Evolutionary conservation across 1,140 invertebrate species (phyloP), one percentile per base, ranked within the genome.

Genomic region (Ceratina calcarata): DNA sequence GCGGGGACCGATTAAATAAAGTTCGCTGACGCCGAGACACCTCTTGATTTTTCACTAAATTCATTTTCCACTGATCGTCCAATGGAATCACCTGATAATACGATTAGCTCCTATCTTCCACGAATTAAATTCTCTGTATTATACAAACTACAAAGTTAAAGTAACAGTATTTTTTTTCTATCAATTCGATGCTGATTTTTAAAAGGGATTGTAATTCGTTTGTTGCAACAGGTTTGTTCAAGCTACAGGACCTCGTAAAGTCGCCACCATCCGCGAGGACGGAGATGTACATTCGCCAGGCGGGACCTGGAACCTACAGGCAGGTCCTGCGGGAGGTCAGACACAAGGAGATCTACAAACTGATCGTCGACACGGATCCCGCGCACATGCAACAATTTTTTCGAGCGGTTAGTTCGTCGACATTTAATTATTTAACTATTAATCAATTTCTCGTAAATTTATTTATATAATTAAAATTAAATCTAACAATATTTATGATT

Each of bases 271-370:
- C 95, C 18, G 83, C 94, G 53, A 94, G 95, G 76, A 95, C 95
- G 1, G 97, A 98, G 92, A 96, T 98, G 94, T 97, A 97, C 89
- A 97, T 97, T 73, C 94, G 97, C 57, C 96, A 97, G 91, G 95
- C 95, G 2, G 95, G 94, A 74, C 94, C 96, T 32, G 93, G 94
- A 24, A 95, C 96, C 10, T 98, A 98, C 92, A 93, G 97, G 80
- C 95, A 96, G 83, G 96, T 97, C 3, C 93, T 98, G 8, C 94
- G 95, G 58, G 96, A 97, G 88, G 95, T 98, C 4, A 95, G 96
- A 78, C 95, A 96, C 87, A 96, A 97, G 89, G 95, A 96, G 81
- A 97, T 98, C 84, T 96, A 95, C 89, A 97, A 97, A 88, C 93
- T 98, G 62, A 97, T 98, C 73, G 95, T 98, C 0, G 97, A 98